A percentile compares a stretch with the other conserved stretches of the same genome.
Conservation (phyloP, 2,888 invertebrate species). For the Allophyes oxyacanthae region DNA sequence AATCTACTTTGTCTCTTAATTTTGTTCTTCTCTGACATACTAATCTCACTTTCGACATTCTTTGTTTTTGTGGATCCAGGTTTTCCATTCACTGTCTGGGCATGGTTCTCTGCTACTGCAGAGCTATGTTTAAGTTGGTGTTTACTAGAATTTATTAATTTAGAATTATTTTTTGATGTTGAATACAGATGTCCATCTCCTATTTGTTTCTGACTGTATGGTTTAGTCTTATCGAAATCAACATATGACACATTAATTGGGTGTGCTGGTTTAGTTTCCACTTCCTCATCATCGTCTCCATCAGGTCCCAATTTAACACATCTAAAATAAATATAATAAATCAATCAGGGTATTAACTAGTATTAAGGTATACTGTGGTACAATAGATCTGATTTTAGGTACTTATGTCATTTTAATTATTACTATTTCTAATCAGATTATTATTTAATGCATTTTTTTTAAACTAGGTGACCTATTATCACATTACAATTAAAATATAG, state of each 20-base stretch:
- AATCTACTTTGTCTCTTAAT: constrained; percentile 68
- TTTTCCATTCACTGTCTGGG: constrained; percentile 57
- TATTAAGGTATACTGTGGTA: too few relatives aligned
- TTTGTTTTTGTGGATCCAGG: constrained; percentile 57
- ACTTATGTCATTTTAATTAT: too few relatives aligned
- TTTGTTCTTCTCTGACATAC: constrained; percentile 65
- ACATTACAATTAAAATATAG: too few relatives aligned
- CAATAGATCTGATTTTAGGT: too few relatives aligned
- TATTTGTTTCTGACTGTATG: constrained; percentile 68
- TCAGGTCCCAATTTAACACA: constrained; percentile 69
- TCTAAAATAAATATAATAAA: constrained; percentile 59
- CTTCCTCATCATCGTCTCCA: constrained; percentile 73
- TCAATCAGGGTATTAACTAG: too few relatives aligned
- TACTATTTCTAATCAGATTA: too few relatives aligned
- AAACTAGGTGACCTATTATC: too few relatives aligned
- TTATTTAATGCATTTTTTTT: too few relatives aligned
- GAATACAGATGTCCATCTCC: constrained; percentile 65
- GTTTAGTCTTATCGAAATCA: constrained; percentile 83
- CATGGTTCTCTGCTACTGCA: constrained; percentile 31
- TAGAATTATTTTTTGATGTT: constrained; percentile 56
- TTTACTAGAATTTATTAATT: constrained; percentile 48
- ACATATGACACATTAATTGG: constrained; percentile 76
- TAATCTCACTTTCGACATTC: constrained; percentile 62
- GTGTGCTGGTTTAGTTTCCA: constrained; percentile 62
- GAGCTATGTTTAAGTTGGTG: constrained; percentile 50